phyloP scores from a whole-genome alignment of 1,140 invertebrate genomes.

The Halotydeus destructor region DNA sequence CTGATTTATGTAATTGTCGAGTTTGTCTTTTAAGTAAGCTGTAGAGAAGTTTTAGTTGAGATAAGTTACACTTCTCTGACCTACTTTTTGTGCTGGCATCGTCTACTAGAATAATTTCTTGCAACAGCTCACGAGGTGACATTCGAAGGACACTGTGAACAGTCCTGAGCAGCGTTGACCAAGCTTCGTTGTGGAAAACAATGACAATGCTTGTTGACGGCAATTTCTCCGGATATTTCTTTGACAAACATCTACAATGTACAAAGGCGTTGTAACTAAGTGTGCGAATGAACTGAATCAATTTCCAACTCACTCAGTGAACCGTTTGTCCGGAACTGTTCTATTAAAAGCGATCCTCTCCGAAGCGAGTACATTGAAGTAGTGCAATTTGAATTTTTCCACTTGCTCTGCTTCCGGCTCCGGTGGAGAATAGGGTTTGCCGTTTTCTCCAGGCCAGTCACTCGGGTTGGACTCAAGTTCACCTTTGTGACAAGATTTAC shows the following conservation, averaged over 20 bases:
- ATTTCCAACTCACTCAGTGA: slow-evolving; percentile 37
- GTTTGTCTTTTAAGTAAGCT: slow-evolving; percentile 32
- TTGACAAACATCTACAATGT: not conserved
- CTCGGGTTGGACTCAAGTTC: too few relatives aligned
- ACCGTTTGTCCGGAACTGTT: slow-evolving; percentile 63
- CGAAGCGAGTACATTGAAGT: slow-evolving; percentile 70
- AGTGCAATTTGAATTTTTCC: slow-evolving; percentile 1
- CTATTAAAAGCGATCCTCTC: slow-evolving; percentile 75
- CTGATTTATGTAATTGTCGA: slow-evolving; percentile 39
- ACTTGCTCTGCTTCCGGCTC: not conserved
- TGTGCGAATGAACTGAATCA: not conserved
- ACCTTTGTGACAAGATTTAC: too few relatives aligned
- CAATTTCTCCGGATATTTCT: not conserved
- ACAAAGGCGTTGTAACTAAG: not conserved
- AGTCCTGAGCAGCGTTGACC: slow-evolving; percentile 56
- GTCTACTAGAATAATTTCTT: slow-evolving; percentile 71
- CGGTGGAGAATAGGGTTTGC: not conserved
- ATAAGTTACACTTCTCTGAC: not conserved
- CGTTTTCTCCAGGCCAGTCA: slow-evolving; percentile 2
- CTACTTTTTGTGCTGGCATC: slow-evolving; percentile 39
- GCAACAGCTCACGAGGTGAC: slow-evolving; percentile 38
- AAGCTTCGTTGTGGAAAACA: slow-evolving; percentile 74
- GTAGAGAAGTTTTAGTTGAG: slow-evolving; percentile 25
- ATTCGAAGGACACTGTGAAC: slow-evolving; percentile 67
- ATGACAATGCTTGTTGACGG: slow-evolving; percentile 35